Percentiles rank a stretch among this genome's conserved stretches.
phyloP scores from a whole-genome alignment of 1,140 invertebrate species.

The Zeugodacus cucurbitae region DNA sequence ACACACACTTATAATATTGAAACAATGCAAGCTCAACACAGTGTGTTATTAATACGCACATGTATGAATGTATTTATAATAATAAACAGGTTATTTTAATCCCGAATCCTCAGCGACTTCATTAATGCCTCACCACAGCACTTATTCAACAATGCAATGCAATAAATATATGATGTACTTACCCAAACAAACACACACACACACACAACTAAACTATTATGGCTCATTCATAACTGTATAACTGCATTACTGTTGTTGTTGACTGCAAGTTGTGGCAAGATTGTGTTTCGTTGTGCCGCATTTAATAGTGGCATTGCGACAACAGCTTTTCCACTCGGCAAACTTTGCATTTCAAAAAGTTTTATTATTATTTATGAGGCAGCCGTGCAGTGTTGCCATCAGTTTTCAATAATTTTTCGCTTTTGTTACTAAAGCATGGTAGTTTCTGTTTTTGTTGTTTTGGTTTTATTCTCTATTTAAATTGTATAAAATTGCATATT shows the following conservation, averaged over 20 bases:
- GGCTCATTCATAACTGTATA: background rate
- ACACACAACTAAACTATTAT: no score
- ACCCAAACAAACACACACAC: background rate
- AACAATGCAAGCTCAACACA: no score
- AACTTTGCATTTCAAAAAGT: background rate
- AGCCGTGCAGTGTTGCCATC: background rate
- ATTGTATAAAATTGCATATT: background rate
- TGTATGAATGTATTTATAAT: background rate
- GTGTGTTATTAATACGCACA: background rate
- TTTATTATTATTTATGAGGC: background rate
- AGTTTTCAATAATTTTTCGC: background rate
- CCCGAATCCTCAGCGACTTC: background rate
- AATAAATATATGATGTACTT: background rate
- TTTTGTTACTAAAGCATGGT: background rate
- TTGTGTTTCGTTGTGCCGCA: background rate
- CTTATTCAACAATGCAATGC: conserved; percentile 16
- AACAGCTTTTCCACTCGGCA: background rate
- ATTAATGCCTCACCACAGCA: background rate
- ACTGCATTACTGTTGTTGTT: no score
- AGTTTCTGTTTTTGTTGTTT: no score
- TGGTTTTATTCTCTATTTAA: background rate
- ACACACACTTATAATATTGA: background rate
- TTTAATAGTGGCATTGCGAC: background rate
- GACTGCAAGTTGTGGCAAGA: background rate
- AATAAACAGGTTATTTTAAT: conserved; percentile 13